Base-by-base conservation (phyloP, 2,113 vertebrate species). In the Mionectes macconnelli region DNA sequence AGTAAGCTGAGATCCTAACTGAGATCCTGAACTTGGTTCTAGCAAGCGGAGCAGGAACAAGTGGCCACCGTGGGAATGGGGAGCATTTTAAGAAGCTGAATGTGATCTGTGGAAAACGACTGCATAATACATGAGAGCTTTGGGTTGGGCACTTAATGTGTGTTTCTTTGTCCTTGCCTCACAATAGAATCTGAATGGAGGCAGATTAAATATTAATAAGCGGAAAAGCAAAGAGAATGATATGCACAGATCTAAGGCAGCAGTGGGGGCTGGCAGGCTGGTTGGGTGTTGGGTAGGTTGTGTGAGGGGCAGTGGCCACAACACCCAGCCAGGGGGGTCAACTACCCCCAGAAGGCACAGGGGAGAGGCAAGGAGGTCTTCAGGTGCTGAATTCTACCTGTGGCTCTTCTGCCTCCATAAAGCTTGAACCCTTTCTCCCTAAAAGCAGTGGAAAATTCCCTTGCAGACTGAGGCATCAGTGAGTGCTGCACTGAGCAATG, bases 131-230 rank as follows among this genome's bases (percentile, higher is more conserved):
- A 95, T 89, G 88, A 30, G 37, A 21, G 45, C 85, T 81, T 8
- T 67, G 90, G 79, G 68, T 8, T 70, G 90, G 68, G 73, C 63
- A 35, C 56, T 67, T 77, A 21, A 53, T 1, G 55, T 10, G 74
- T 31, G 50, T 24, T 73, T 42, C 82, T 94, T 56, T 87, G 86
- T 90, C 86, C 20, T 24, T 60, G 93, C 47, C 80, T 89, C 60
- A 16, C 50, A 86, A 28, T 0, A 30, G 45, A 45, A 47, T 59
- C 63, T 28, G 27, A 83, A 68, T 8, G 37, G 85, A 96, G 72
- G 16, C 45, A 68, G 77, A 93, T 92, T 30, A 95, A 96, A 92
- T 86, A 93, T 96, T 93, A 86, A 96, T 90, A 30, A 86, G 72
- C 40, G 72, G 85, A 87, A 83, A 53, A 76, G 64, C 44, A 56